Conservation (phyloP, 2,888 invertebrate species). For the Philereme vetulata region DNA sequence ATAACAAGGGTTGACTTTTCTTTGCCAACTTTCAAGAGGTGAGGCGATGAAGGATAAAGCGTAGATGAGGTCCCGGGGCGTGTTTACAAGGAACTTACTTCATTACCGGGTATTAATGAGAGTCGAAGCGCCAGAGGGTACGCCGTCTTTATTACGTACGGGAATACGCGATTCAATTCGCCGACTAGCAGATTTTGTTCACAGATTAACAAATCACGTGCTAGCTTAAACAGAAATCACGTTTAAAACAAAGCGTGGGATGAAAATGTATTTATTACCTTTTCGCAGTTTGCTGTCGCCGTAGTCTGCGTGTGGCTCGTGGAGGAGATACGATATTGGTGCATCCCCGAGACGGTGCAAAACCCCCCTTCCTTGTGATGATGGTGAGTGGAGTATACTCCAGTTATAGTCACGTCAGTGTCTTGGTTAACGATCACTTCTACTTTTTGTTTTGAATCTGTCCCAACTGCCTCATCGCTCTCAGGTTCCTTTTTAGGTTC, state of each 20-base stretch:
- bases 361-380: slow-evolving; percentile 89
- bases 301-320: slow-evolving; percentile 94
- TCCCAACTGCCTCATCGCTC: slow-evolving; percentile 57
- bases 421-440: slow-evolving; percentile 94
- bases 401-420: slow-evolving; percentile 94
- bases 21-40: slow-evolving; percentile 45
- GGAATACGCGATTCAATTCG: slow-evolving; percentile 57
- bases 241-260: slow-evolving; percentile 7
- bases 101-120: slow-evolving; percentile 77
- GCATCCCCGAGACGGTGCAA: slow-evolving; percentile 93
- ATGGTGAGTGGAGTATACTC: slow-evolving; percentile 92
- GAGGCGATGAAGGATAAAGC: slow-evolving; percentile 67
- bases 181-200: slow-evolving; percentile 43
- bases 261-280: slow-evolving; percentile 68
- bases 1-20: slow-evolving; percentile 61
- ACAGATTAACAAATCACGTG: slow-evolving; percentile 26
- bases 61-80: slow-evolving; percentile 67
- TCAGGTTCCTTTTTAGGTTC: slow-evolving; percentile 74
- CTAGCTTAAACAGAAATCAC: slow-evolving; percentile 11
- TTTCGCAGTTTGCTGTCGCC: slow-evolving; percentile 90
- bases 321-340: slow-evolving; percentile 91
- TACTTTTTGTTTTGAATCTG: slow-evolving; percentile 83
- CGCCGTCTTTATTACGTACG: slow-evolving; percentile 58
- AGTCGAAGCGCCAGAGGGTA: slow-evolving; percentile 60
- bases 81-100: slow-evolving; percentile 80